Evolutionary conservation across 2,797 vertebrate genomes (phyloP).

Genomic region (Falco cherrug): DNA sequence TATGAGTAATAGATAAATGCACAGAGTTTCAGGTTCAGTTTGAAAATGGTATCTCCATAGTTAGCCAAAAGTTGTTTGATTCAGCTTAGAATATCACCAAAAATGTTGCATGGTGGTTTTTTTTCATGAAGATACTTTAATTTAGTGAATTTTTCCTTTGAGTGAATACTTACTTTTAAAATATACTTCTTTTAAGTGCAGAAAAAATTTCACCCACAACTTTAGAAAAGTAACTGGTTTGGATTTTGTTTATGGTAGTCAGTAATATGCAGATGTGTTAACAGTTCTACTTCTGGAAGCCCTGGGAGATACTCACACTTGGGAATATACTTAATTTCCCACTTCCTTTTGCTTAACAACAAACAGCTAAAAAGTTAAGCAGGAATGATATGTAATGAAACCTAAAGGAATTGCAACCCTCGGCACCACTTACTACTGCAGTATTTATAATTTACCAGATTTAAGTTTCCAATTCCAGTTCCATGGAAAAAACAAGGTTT

Average conservation of each 20-base stretch:
- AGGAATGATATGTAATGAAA: not conserved
- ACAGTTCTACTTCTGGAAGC: not conserved
- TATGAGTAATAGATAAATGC: not conserved
- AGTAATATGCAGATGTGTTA: not conserved
- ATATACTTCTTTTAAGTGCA: not conserved
- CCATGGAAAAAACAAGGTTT: conserved; percentile 21
- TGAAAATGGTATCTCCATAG: not conserved
- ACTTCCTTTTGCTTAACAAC: not conserved
- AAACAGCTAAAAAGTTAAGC: not conserved
- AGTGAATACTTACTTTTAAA: not conserved
- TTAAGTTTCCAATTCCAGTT: conserved; percentile 1
- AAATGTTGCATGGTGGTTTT: rapidly evolving
- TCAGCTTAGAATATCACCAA: not conserved
- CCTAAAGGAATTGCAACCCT: not conserved
- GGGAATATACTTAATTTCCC: not conserved
- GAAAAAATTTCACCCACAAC: not conserved
- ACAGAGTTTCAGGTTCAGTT: not conserved
- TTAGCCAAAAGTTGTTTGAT: not conserved
- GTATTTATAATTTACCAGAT: not conserved
- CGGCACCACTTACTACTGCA: not conserved
- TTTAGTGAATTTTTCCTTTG: not conserved
- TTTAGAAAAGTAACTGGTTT: not conserved
- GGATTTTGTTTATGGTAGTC: not conserved
- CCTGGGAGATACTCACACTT: not conserved
- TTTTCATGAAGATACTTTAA: not conserved